These are phyloP conservation scores for Pseudopipra pipra DNA, from an alignment of 2,113 vertebrate genomes.

Conservation along the genomic window DNA sequence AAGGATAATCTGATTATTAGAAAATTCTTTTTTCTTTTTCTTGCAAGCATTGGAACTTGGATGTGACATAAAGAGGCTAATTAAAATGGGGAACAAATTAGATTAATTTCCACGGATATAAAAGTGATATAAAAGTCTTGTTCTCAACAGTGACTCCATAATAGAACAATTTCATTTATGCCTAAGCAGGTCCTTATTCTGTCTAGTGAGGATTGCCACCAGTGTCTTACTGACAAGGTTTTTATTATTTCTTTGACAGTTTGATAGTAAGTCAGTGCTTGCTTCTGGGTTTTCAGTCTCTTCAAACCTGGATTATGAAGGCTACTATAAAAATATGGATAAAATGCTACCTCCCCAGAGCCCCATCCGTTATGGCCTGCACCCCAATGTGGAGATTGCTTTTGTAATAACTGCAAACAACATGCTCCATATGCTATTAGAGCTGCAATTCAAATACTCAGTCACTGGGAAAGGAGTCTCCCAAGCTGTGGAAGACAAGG, in stretches of 20 bases:
- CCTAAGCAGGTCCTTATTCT: conserved; percentile 33
- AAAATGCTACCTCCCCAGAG: conserved; percentile 77
- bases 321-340: conserved; percentile 76
- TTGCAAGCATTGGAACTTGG: background rate
- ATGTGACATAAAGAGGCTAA: conserved; percentile 16
- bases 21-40: background rate
- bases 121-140: conserved; percentile 11
- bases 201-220: conserved; percentile 7
- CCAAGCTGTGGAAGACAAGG: conserved; percentile 82
- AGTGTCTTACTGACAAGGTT: conserved; percentile 27
- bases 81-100: conserved; percentile 52
- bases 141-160: conserved; percentile 23
- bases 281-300: conserved; percentile 73
- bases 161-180: conserved; percentile 35
- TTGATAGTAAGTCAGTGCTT: conserved; percentile 75
- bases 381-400: conserved; percentile 78
- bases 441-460: conserved; percentile 78
- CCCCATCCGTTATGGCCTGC: conserved; percentile 71
- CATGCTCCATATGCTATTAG: conserved; percentile 80
- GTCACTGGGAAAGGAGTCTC: conserved; percentile 73
- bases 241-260: conserved; percentile 67
- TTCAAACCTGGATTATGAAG: conserved; percentile 60
- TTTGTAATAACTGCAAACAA: conserved; percentile 79
- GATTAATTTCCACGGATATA: background rate
- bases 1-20: conserved; percentile 16